Evolutionary conservation across 2,113 vertebrate genomes (phyloP).

Genomic region (Eublepharis macularius): DNA sequence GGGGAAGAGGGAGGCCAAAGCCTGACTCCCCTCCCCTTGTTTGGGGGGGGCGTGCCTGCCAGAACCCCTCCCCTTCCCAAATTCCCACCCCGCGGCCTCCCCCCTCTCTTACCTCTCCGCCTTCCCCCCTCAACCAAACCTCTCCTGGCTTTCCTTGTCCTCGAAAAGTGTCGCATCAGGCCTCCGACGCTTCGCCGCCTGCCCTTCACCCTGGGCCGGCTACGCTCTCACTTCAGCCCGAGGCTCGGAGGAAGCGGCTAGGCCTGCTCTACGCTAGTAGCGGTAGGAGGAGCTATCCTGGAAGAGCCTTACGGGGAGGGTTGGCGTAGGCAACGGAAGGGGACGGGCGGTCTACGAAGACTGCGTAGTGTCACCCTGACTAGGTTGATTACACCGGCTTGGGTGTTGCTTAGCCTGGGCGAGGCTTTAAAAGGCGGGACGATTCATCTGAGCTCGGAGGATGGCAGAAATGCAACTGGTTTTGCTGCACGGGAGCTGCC

Average conservation of each 20-base stretch:
- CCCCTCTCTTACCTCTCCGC: too few relatives aligned
- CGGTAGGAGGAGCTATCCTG: not conserved
- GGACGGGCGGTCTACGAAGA: not conserved
- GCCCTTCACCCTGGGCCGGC: not conserved
- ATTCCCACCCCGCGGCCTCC: not conserved
- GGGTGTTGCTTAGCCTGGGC: too few relatives aligned
- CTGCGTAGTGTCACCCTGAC: not conserved
- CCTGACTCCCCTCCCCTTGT: not conserved
- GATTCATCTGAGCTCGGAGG: too few relatives aligned
- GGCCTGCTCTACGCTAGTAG: not conserved
- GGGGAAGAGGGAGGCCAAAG: not conserved
- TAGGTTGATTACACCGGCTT: too few relatives aligned
- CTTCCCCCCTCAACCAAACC: not conserved
- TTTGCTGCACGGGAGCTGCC: too few relatives aligned
- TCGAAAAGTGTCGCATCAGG: not conserved
- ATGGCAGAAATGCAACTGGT: too few relatives aligned
- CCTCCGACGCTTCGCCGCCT: not conserved
- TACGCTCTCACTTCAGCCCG: not conserved
- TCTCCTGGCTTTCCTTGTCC: not conserved
- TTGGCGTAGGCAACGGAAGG: not conserved
- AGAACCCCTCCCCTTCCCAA: not conserved
- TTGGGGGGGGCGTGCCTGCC: fast-evolving
- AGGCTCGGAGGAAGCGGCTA: not conserved
- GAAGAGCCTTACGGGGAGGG: conserved; percentile 29
- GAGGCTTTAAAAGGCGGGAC: too few relatives aligned